Base-by-base conservation (phyloP, 2,797 vertebrate genomes). In the Tragopan temminckii region DNA sequence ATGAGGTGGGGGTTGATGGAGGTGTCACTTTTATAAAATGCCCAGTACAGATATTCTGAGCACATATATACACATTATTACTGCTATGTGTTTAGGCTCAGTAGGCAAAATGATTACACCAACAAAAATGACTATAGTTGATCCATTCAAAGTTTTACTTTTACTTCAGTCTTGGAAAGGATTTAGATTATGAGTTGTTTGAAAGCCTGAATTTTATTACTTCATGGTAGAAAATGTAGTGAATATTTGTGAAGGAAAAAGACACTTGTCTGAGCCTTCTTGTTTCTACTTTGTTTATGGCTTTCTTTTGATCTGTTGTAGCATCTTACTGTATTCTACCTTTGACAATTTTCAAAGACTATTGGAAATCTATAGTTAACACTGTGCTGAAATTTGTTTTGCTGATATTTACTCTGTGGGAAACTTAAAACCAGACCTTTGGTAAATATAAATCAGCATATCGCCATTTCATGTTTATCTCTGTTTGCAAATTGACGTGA, bases 81-180 rank as follows among this genome's bases (percentile, higher is more conserved):
- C 7, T 53, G 13, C 2, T 52, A 18, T 25, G 4, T 23, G 20
- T 91, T 57, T 48, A 45, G 70, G 35, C 43, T 36, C 6, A 7
- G 1, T 0, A 46, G 16, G 17, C 2, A 36, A 67, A 29, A 45
- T n/a, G 31, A n/a, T 17, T 11, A n/a, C 53, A 55, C 17, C 29
- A n/a, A 33, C 55, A 33, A 29, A 29, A 27, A 38, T 33, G 31
- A 35, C 25, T 38, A 9, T 11, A 13, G 13, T 2, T 57, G 11
- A 31, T 12, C 72, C 21, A 59, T 16, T 52, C 14, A 59, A 16
- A 10, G 43, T 79, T 90, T 72, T 5, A 40, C 46, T 66, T 92
- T 81, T 58, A 15, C 11, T 69, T 84, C 12, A 38, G 33, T 8
- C 15, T 29, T 62, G 61, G 52, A 52, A 45, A 14, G 46, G 40